A percentile compares a stretch with the other conserved stretches of the same genome.
Conservation (phyloP, 1,140 invertebrate genomes). For the Venustaconcha ellipsiformis region DNA sequence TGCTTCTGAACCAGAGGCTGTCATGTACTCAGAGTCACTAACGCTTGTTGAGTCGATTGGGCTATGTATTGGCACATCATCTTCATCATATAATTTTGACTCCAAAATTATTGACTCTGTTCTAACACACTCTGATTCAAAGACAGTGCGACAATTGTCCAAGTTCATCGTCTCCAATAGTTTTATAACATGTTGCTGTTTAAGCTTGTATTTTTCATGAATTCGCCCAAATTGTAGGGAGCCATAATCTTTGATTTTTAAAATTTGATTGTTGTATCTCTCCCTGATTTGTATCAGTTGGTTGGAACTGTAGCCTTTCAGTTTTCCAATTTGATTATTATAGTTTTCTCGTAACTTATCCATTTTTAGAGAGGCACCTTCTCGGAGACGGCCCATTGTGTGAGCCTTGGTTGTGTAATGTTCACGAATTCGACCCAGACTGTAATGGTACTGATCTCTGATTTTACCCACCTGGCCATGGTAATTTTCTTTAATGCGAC, state of each 20-base stretch:
- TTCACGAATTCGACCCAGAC: constrained; percentile 85
- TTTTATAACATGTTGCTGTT: constrained; percentile 92
- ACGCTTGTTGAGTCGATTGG: constrained; percentile 16
- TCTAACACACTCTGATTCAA: constrained; percentile 78
- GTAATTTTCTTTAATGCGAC: constrained; percentile 57
- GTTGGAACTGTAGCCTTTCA: constrained; percentile 68
- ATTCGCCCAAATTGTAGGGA: constrained; percentile 88
- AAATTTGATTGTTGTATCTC: constrained; percentile 94
- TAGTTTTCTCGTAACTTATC: constrained; percentile 95
- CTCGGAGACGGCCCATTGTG: constrained; percentile 76
- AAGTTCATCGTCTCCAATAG: constrained; percentile 95
- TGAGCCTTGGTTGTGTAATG: constrained; percentile 92
- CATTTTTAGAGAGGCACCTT: constrained; percentile 92
- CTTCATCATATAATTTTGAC: constrained; percentile 11
- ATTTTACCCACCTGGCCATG: constrained; percentile 80
- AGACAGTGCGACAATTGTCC: constrained; percentile 87
- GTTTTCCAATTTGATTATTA: constrained; percentile 75
- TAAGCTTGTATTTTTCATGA: constrained; percentile 93
- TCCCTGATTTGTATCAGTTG: constrained; percentile 94
- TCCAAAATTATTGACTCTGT: constrained; percentile 77
- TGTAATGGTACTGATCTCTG: constrained; percentile 73
- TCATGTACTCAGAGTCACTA: constrained; percentile 29
- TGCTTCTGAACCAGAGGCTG: constrained; percentile 24
- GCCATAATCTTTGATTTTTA: constrained; percentile 94
- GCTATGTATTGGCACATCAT: constrained; percentile 19